Evolutionary conservation across 2,888 invertebrate species (phyloP).

Genomic region (Spatulosminthurus flaviceps): DNA sequence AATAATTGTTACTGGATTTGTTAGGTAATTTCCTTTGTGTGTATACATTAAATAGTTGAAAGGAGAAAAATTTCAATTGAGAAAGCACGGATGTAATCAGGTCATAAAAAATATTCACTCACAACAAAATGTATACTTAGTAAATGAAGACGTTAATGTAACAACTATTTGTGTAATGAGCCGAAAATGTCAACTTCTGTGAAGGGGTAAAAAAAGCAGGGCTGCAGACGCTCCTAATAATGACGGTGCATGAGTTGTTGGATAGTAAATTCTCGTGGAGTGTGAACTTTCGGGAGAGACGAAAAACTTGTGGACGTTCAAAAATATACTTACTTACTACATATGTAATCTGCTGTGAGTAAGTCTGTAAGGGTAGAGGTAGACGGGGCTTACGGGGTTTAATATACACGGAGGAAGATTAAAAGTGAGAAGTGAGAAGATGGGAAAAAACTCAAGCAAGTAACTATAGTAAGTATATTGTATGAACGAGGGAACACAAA

Average conservation of each 20-base stretch:
- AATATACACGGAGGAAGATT: too few relatives aligned
- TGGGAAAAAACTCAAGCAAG: too few relatives aligned
- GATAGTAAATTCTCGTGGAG: background rate
- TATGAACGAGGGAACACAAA: background rate
- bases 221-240: slow-evolving; percentile 9
- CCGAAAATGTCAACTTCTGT: slow-evolving; percentile 7
- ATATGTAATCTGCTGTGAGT: background rate
- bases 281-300: slow-evolving; percentile 14
- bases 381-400: too few relatives aligned
- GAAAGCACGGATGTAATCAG: background rate
- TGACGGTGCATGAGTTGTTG: background rate
- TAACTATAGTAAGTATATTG: background rate
- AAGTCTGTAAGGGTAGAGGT: too few relatives aligned
- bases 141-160: background rate
- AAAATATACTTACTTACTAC: background rate
- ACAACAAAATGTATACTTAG: background rate
- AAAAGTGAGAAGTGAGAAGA: too few relatives aligned
- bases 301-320: background rate
- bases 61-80: background rate
- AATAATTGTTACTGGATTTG: too few relatives aligned
- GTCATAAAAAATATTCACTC: background rate
- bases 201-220: background rate
- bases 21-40: too few relatives aligned
- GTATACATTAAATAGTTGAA: too few relatives aligned
- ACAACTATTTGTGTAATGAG: slow-evolving; percentile 14